Percentiles rank a stretch among this genome's conserved stretches.
Evolutionary conservation across 2,888 invertebrate genomes (phyloP).

Genomic region (Frankliniella fusca): DNA sequence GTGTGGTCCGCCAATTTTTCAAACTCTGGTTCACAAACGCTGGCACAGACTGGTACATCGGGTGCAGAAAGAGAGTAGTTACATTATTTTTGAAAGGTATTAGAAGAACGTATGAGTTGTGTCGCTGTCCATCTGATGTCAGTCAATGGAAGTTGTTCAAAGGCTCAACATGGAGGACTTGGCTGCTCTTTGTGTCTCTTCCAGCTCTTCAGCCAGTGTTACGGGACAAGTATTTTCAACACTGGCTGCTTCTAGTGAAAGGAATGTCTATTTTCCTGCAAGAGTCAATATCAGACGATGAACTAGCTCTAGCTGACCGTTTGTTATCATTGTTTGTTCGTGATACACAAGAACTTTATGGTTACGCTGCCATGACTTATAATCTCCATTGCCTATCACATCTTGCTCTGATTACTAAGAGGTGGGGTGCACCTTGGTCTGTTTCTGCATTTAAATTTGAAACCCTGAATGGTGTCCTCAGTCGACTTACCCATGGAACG

Average conservation of each 20-base stretch:
- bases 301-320: background rate
- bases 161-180: background rate
- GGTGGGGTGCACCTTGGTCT: background rate
- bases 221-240: background rate
- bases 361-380: background rate
- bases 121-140: too few relatives aligned
- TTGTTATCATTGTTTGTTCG: background rate
- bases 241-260: background rate
- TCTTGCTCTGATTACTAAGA: background rate
- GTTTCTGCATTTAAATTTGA: background rate
- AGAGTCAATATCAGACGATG: background rate
- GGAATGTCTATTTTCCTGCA: background rate
- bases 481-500: background rate
- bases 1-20: background rate
- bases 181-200: background rate
- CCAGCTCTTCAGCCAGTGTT: background rate
- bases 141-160: background rate
- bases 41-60: too few relatives aligned
- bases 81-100: too few relatives aligned
- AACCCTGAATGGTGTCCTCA: background rate
- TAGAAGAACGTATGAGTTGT: too few relatives aligned
- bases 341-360: background rate
- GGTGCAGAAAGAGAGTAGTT: too few relatives aligned
- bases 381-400: background rate
- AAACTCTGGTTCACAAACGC: background rate